Percentiles rank a stretch among this genome's conserved stretches.
phyloP scores from a whole-genome alignment of 2,888 invertebrate species.

The Oxystoma pomonae region DNA sequence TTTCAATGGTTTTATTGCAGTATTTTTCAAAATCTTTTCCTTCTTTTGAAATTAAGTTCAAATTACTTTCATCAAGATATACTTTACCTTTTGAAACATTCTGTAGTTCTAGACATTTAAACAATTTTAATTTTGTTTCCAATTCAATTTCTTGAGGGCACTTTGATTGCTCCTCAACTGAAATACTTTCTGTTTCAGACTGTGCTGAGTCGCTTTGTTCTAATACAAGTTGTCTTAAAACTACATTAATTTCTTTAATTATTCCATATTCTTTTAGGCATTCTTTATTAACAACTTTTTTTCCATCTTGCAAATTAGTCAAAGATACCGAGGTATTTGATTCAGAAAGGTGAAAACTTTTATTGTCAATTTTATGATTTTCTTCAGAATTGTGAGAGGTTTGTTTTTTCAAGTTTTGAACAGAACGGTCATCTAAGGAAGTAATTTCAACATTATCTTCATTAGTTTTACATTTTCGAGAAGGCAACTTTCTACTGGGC shows the following conservation, averaged over 20 bases:
- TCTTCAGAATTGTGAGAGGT: too few species aligned
- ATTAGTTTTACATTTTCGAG: not conserved
- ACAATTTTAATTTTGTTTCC: slow-evolving; percentile 11
- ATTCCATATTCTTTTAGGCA: not conserved
- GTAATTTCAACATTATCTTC: not conserved
- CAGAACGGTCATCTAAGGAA: not conserved
- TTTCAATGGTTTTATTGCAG: too few species aligned
- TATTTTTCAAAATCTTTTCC: too few species aligned
- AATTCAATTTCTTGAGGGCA: not conserved
- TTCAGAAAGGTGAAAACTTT: not conserved
- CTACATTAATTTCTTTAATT: slow-evolving; percentile 2
- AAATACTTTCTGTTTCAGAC: not conserved
- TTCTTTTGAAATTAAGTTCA: not conserved
- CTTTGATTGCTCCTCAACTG: not conserved
- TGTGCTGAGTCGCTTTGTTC: not conserved
- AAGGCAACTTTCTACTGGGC: not conserved
- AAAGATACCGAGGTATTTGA: not conserved
- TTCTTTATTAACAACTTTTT: not conserved
- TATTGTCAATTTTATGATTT: too few species aligned
- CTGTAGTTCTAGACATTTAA: not conserved
- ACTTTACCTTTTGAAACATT: not conserved
- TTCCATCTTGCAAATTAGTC: not conserved
- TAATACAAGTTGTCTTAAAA: slow-evolving; percentile 7
- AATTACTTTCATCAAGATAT: too few species aligned
- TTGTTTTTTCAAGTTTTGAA: too few species aligned